Percentiles rank a stretch among this genome's conserved stretches.
These are phyloP conservation scores for Eciton burchellii DNA, from an alignment of 1,140 invertebrate genomes.

Conservation along the genomic window DNA sequence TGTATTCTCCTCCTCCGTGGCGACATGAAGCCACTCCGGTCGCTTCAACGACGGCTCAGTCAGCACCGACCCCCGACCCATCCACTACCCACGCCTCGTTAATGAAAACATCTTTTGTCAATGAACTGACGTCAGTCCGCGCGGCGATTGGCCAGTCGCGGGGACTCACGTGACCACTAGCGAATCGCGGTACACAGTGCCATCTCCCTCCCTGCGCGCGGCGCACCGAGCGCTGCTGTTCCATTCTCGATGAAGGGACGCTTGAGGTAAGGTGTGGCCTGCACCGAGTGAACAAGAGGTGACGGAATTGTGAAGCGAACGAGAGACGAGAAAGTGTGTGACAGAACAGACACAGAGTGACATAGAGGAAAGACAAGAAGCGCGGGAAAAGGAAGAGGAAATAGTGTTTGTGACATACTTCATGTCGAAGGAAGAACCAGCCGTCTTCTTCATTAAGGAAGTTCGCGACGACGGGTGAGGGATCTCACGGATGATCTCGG, in stretches of 20 bases:
- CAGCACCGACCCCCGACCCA: constrained; percentile 72
- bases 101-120: constrained; percentile 85
- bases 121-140: constrained; percentile 86
- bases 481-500: constrained; percentile 31
- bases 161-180: constrained; percentile 80
- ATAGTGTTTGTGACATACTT: constrained; percentile 85
- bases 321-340: constrained; percentile 26
- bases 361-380: not conserved
- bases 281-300: constrained; percentile 43
- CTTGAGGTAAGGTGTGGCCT: constrained; percentile 79
- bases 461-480: constrained; percentile 24
- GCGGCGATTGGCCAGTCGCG: constrained; percentile 76
- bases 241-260: constrained; percentile 82
- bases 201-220: constrained; percentile 65
- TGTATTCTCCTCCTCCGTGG: constrained; percentile 9
- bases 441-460: constrained; percentile 24
- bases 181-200: constrained; percentile 74
- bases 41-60: constrained; percentile 64
- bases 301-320: constrained; percentile 29
- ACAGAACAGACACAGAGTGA: not conserved
- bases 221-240: constrained; percentile 75
- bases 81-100: constrained; percentile 81
- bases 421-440: constrained; percentile 83
- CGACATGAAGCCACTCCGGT: not conserved
- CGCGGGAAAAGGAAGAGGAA: constrained; percentile 52